Base-by-base conservation (phyloP, 1,140 invertebrate species). In the Spodoptera litura region DNA sequence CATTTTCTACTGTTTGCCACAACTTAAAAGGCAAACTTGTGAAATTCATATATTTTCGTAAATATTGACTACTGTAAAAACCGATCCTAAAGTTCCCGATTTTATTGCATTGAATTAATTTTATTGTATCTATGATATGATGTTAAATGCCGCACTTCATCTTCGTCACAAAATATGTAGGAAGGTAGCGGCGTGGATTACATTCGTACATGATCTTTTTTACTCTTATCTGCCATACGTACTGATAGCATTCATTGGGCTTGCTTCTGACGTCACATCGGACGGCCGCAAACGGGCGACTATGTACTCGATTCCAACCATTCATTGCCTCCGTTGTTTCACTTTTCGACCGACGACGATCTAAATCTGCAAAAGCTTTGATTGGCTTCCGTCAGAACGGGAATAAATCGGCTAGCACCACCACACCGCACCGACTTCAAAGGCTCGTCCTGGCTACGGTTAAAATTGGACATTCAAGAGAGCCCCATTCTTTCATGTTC, bases 311-410 rank as follows among this genome's bases (percentile, higher is more conserved):
- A 51, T 55, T 59, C 71, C 64, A 72, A n/a, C 55, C 73, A 78
- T 78, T 74, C 74, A 78, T 71, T 75, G 77, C 25, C 25, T 76
- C 78, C 61, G 84, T 87, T 85, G 80, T 84, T 84, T 81, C 79
- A 80, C 78, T 78, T 82, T 82, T 81, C 71, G 66, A 71, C 56
- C 74, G 82, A 78, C 81, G 82, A 72, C 83, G 85, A 86, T 87
- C 78, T 86, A 87, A 88, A 91, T 86, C 83, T 88, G 87, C 86
- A 89, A 92, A 89, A 89, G 87, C 83, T 78, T 82, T 85, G 79
- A 85, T 85, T 86, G 81, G 78, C 80, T 81, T 25, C 80, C 79
- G 75, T 74, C 80, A 75, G 56, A 53, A 62, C 56, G 78, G 68
- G 58, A 77, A 82, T 81, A 84, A 83, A 82, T 79, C 83, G 77